These are phyloP conservation scores for Anagyrus pseudococci DNA, from an alignment of 2,888 invertebrate species.

Conservation along the genomic window DNA sequence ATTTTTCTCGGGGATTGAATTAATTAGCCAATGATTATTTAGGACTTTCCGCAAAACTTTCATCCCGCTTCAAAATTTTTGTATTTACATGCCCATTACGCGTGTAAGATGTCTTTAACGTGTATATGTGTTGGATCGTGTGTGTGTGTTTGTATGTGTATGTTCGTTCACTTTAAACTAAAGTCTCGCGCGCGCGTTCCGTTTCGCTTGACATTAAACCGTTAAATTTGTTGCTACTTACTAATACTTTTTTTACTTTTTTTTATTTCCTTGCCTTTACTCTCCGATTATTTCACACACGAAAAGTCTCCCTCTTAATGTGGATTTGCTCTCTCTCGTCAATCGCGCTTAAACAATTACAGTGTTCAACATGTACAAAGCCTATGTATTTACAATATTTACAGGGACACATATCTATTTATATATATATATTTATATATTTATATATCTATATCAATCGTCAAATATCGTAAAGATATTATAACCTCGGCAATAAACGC, in stretches of 20 bases:
- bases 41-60: constrained; percentile 55
- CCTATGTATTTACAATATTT: constrained; percentile 65
- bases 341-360: constrained; percentile 56
- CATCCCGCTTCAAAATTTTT: constrained; percentile 45
- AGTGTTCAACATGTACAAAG: constrained; percentile 67
- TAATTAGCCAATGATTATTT: constrained; percentile 59
- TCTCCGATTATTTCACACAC: constrained; percentile 50
- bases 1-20: too few relatives aligned
- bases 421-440: too few relatives aligned
- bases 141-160: too few relatives aligned
- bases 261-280: constrained; percentile 46
- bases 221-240: constrained; percentile 53
- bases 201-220: constrained; percentile 48
- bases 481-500: constrained; percentile 44
- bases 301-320: constrained; percentile 45
- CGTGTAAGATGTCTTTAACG: too few relatives aligned
- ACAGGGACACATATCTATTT: too few relatives aligned
- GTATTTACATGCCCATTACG: constrained; percentile 59
- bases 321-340: constrained; percentile 39
- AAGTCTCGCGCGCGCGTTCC: constrained; percentile 29
- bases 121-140: too few relatives aligned
- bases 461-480: constrained; percentile 27
- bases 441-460: too few relatives aligned
- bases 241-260: constrained; percentile 47
- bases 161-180: constrained; percentile 46